These are phyloP conservation scores for Nasalis larvatus DNA, from an alignment of 2,113 vertebrate species.

Conservation along the genomic window DNA sequence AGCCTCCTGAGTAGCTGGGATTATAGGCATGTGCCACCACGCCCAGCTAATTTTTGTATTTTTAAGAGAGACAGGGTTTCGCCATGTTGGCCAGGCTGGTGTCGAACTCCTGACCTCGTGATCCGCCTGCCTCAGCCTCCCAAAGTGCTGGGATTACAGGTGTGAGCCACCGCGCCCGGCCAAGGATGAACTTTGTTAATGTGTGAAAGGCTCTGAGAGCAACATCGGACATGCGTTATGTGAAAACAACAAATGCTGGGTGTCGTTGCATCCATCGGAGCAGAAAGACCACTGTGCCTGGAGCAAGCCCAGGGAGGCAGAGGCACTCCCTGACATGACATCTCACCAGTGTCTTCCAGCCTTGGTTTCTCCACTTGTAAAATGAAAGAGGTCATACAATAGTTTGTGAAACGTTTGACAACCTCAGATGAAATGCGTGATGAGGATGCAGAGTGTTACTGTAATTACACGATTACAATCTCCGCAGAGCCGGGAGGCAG, in stretches of 20 bases:
- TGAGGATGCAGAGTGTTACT: accelerated
- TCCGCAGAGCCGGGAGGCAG: neutral
- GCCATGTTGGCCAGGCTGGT: too few species aligned
- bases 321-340: accelerated
- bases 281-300: too few species aligned
- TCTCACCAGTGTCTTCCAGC: accelerated
- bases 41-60: too few species aligned
- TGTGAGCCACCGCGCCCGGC: too few species aligned
- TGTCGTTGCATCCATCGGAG: accelerated
- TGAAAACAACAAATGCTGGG: neutral
- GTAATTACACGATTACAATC: neutral
- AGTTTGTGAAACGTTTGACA: neutral
- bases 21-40: too few species aligned
- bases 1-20: too few species aligned
- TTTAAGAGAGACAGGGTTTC: too few species aligned
- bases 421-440: neutral
- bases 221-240: accelerated
- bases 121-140: too few species aligned
- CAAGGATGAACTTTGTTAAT: neutral
- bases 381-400: neutral
- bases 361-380: neutral
- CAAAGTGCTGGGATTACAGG: too few species aligned
- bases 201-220: neutral
- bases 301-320: neutral
- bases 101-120: too few species aligned